Evolutionary conservation across 2,113 vertebrate species (phyloP), one percentile per base, ranked within the genome.

Genomic region (Triplophysa dalaica): DNA sequence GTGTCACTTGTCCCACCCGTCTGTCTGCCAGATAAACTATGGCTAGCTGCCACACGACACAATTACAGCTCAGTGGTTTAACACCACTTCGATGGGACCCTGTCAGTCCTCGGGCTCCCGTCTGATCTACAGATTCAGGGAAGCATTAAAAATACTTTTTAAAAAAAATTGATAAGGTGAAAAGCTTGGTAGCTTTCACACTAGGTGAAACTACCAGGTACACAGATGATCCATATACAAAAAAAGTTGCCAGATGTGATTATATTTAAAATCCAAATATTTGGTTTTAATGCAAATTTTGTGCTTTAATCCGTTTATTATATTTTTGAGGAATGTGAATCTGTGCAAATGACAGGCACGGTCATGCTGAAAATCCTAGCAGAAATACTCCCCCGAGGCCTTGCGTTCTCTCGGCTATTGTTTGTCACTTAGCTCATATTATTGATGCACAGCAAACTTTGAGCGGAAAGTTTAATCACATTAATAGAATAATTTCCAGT

Each of bases 1-100:
- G 86, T 87, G 74, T 77, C 76, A 21, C 64, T 83, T 66, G 43
- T 82, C 64, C 17, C 79, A 64, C 82, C 70, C 41, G 63, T 77
- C 78, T 77, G 70, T 83, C 58, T 69, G 79, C 38, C 72, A 64
- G 85, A 87, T 89, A 90, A 89, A 80, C 76, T 24, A 38, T 26
- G 74, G 38, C 72, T 72, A 69, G 73, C 82, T 85, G 84, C 77
- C 74, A 87, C 54, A 76, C 67, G 82, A 85, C 85, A 76, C 79
- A 76, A 74, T 81, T 66, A 73, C n/a, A 43, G 48, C 50, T 11
- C 41, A 67, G 61, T 61, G 68, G 41, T 80, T 84, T 77, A 85
- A 82, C 70, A 75, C 11, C 26, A 62, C 13, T 10, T 76, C 24
- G 82, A 86, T 19, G 43, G 65, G 24, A 75, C 82, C 70, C 73